Conservation (phyloP, 2,113 vertebrate genomes). For the Calcarius ornatus region DNA sequence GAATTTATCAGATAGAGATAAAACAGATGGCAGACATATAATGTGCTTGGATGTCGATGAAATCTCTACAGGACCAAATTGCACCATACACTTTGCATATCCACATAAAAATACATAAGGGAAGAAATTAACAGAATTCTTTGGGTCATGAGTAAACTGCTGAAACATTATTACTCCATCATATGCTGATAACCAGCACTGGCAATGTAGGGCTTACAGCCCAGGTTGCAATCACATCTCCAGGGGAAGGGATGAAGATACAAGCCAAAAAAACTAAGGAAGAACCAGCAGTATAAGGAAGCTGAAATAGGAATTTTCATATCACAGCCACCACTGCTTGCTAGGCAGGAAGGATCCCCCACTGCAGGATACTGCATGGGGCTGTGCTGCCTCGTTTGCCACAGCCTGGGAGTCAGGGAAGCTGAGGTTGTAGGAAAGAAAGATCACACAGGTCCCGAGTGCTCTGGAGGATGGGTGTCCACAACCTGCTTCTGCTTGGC, state of each 20-base stretch:
- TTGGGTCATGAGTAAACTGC: background rate
- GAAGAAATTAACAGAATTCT: background rate
- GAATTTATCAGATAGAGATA: background rate
- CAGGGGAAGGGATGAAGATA: background rate
- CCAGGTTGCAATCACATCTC: background rate
- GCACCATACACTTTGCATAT: background rate
- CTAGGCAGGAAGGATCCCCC: background rate
- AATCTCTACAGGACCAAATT: background rate
- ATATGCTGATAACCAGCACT: background rate
- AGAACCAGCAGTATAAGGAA: background rate
- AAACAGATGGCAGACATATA: background rate
- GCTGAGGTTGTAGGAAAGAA: fast-evolving
- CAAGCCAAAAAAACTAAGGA: background rate
- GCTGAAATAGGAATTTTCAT: background rate
- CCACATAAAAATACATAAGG: background rate
- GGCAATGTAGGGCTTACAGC: background rate
- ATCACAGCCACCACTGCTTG: background rate
- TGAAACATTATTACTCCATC: background rate
- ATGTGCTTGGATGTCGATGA: background rate
- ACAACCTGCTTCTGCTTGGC: background rate
- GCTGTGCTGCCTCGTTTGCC: fast-evolving
- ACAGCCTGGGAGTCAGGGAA: background rate
- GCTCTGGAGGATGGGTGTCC: background rate
- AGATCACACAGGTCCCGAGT: fast-evolving
- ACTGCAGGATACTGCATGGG: background rate